These are phyloP conservation scores for Temnothorax rugatulus DNA, from an alignment of 2,888 invertebrate species.

Conservation along the genomic window DNA sequence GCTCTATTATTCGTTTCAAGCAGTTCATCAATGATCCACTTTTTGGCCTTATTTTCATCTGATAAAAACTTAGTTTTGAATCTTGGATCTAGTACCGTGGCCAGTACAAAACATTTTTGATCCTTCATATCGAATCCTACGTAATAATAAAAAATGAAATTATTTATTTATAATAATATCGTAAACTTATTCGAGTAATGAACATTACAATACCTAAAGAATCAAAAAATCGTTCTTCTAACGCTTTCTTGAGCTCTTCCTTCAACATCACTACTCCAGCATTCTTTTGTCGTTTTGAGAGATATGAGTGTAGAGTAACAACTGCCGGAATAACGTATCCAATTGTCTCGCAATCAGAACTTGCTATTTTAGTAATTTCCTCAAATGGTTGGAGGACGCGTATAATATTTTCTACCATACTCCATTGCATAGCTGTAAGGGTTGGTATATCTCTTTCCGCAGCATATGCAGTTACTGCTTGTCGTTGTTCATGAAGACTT, in stretches of 20 bases:
- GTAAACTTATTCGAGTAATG: not conserved
- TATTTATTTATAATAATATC: slow-evolving; percentile 5
- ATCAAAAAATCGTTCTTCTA: slow-evolving; percentile 22
- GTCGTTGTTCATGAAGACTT: slow-evolving; percentile 33
- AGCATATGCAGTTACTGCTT: slow-evolving; percentile 27
- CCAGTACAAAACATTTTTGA: slow-evolving; percentile 21
- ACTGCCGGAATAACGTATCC: slow-evolving; percentile 70
- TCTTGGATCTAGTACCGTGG: slow-evolving; percentile 11
- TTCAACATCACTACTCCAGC: slow-evolving; percentile 34
- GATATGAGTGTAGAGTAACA: slow-evolving; percentile 41
- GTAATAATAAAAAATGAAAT: not conserved
- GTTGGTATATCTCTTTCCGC: slow-evolving; percentile 29
- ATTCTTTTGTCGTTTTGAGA: slow-evolving; percentile 51
- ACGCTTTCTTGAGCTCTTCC: slow-evolving; percentile 16
- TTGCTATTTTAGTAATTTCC: slow-evolving; percentile 74
- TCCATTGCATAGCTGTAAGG: too few relatives aligned
- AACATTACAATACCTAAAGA: slow-evolving; percentile 14
- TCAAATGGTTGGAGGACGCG: slow-evolving; percentile 72
- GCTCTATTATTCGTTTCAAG: not conserved
- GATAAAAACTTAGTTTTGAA: not conserved
- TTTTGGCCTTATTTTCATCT: slow-evolving; percentile 29
- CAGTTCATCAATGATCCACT: slow-evolving; percentile 21
- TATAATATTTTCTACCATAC: slow-evolving; percentile 50
- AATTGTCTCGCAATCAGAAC: slow-evolving; percentile 67
- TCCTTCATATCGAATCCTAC: slow-evolving; percentile 7